Evolutionary conservation across 2,113 vertebrate species (phyloP).

Genomic region (Pungitius pungitius): DNA sequence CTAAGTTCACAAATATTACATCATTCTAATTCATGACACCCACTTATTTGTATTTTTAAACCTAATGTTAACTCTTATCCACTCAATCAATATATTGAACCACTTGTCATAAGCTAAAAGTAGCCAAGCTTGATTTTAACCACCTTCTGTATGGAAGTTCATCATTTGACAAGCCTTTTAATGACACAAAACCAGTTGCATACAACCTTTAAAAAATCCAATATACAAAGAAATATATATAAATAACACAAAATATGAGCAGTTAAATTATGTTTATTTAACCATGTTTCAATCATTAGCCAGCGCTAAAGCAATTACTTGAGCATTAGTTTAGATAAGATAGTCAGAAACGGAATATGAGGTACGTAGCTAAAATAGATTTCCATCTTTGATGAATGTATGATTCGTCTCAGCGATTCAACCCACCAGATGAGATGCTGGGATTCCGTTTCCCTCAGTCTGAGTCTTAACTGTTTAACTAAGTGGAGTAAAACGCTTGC

Average conservation of each 20-base stretch:
- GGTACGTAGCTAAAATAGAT: not conserved
- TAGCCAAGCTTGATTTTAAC: no score
- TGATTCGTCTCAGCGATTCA: not conserved
- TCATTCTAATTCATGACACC: not conserved
- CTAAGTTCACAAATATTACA: not conserved
- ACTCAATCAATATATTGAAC: not conserved
- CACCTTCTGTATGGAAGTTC: no score
- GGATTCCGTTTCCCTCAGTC: not conserved
- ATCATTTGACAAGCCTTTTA: not conserved
- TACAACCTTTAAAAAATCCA: not conserved
- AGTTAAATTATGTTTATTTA: not conserved
- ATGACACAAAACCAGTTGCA: not conserved
- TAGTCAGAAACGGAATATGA: not conserved
- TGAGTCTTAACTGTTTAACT: conserved; percentile 6
- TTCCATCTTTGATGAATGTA: not conserved
- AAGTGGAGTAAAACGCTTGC: conserved; percentile 7
- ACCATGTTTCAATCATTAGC: not conserved
- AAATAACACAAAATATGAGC: not conserved
- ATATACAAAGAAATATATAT: not conserved
- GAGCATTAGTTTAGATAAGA: not conserved
- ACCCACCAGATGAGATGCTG: not conserved
- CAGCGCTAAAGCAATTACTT: not conserved
- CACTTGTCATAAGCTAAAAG: not conserved
- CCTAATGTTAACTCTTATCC: not conserved
- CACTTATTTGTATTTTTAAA: not conserved